Conservation (phyloP, 2,113 vertebrate species). For the Rhagologus leucostigma region DNA sequence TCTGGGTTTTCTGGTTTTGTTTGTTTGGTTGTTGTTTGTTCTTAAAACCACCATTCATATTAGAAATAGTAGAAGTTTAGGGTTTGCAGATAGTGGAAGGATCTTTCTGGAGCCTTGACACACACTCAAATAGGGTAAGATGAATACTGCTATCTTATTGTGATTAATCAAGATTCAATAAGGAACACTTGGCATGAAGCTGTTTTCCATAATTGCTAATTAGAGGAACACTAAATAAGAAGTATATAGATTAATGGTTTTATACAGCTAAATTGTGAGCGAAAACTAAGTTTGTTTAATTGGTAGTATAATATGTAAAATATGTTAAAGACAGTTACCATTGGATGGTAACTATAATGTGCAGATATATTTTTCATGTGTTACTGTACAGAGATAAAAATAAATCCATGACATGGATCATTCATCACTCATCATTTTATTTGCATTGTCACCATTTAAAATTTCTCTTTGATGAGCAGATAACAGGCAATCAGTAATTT, state of each 20-base stretch:
- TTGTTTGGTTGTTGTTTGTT: not conserved
- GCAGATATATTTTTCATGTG: not conserved
- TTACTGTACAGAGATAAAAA: not conserved
- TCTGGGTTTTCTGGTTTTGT: not conserved
- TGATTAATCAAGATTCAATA: not conserved
- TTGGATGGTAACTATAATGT: not conserved
- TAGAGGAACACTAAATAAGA: not conserved
- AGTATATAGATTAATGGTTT: not conserved
- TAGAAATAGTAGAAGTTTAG: not conserved
- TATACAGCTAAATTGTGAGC: not conserved
- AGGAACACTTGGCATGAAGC: not conserved
- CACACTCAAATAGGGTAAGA: not conserved
- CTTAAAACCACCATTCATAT: not conserved
- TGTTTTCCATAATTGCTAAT: not conserved
- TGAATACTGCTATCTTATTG: not conserved
- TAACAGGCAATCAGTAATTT: not conserved
- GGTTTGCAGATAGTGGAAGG: not conserved
- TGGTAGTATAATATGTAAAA: not conserved
- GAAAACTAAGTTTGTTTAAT: not conserved
- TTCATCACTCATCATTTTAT: not conserved
- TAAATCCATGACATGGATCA: not conserved
- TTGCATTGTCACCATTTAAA: not conserved
- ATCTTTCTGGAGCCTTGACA: not conserved
- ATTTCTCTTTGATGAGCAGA: not conserved
- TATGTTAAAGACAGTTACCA: not conserved